These are phyloP conservation scores for Hybos culiciformis DNA, from an alignment of 2,888 invertebrate species.

Conservation along the genomic window DNA sequence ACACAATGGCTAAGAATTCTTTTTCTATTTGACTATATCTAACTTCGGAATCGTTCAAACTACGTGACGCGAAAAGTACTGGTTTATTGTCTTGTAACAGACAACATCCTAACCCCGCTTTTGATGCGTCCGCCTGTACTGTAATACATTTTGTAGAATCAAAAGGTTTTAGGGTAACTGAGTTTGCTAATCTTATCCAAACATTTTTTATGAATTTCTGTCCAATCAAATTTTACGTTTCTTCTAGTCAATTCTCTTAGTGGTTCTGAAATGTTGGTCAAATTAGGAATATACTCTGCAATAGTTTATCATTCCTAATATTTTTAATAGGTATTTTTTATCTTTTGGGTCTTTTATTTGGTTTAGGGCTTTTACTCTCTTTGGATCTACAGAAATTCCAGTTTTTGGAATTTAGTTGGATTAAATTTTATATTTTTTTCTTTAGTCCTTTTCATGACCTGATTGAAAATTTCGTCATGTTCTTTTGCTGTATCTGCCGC, in stretches of 20 bases:
- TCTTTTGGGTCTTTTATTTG: slow-evolving; percentile 2
- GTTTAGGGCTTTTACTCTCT: slow-evolving; percentile 9
- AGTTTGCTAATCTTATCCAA: slow-evolving; percentile 9
- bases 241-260: slow-evolving; percentile 13
- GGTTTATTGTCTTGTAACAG: slow-evolving; percentile 14
- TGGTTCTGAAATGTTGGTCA: slow-evolving; percentile 10
- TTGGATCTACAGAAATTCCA: slow-evolving; percentile 10
- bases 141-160: slow-evolving; percentile 10
- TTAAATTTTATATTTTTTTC: slow-evolving; percentile 22
- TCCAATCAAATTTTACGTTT: slow-evolving; percentile 7
- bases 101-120: slow-evolving; percentile 12
- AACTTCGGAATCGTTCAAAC: slow-evolving; percentile 10
- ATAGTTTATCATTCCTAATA: slow-evolving; percentile 14
- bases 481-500: slow-evolving; percentile 8
- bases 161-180: slow-evolving; percentile 7
- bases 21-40: slow-evolving; percentile 15
- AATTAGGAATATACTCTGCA: slow-evolving; percentile 11
- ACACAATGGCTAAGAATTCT: slow-evolving; percentile 14
- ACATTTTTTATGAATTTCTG: slow-evolving; percentile 4
- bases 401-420: slow-evolving; percentile 12
- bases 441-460: slow-evolving; percentile 17
- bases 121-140: slow-evolving; percentile 14
- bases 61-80: slow-evolving; percentile 11
- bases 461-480: slow-evolving; percentile 16
- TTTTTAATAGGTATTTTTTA: slow-evolving; percentile 10